Percentiles rank a stretch among this genome's conserved stretches.
phyloP scores from a whole-genome alignment of 1,140 invertebrate genomes.

The Caerostris extrusa region DNA sequence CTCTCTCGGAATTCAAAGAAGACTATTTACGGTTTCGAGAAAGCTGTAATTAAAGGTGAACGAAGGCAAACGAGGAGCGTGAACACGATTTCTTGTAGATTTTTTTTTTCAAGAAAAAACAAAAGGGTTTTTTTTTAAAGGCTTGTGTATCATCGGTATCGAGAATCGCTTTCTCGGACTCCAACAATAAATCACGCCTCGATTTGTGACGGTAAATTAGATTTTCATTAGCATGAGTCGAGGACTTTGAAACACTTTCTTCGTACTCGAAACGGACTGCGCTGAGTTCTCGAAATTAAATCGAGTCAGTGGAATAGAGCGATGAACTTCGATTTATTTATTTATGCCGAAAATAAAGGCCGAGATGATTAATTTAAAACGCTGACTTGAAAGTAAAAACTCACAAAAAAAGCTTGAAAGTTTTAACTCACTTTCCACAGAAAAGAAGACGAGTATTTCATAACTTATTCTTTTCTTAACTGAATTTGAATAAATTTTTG shows the following conservation, averaged over 20 bases:
- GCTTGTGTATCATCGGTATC: not conserved
- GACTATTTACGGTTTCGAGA: constrained; percentile 23
- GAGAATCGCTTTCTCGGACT: not conserved
- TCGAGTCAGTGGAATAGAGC: not conserved
- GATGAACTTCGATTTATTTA: not conserved
- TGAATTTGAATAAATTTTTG: too few relatives aligned
- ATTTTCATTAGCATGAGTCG: not conserved
- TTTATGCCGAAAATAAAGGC: too few relatives aligned
- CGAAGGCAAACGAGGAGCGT: not conserved
- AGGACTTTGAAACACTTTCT: not conserved
- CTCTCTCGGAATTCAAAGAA: constrained; percentile 18
- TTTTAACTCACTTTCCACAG: too few relatives aligned
- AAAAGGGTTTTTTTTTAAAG: not conserved
- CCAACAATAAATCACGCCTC: constrained; percentile 24
- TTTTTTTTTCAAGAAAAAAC: not conserved
- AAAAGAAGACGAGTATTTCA: too few relatives aligned
- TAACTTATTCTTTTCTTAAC: too few relatives aligned
- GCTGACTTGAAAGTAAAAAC: too few relatives aligned
- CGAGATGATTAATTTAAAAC: too few relatives aligned
- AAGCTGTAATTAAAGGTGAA: constrained; percentile 26
- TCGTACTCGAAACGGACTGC: not conserved
- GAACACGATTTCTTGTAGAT: not conserved
- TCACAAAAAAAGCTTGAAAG: too few relatives aligned
- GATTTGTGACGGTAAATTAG: constrained; percentile 7
- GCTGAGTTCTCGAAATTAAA: not conserved